Base-by-base conservation (phyloP, 2,797 vertebrate species). In the Fratercula arctica region DNA sequence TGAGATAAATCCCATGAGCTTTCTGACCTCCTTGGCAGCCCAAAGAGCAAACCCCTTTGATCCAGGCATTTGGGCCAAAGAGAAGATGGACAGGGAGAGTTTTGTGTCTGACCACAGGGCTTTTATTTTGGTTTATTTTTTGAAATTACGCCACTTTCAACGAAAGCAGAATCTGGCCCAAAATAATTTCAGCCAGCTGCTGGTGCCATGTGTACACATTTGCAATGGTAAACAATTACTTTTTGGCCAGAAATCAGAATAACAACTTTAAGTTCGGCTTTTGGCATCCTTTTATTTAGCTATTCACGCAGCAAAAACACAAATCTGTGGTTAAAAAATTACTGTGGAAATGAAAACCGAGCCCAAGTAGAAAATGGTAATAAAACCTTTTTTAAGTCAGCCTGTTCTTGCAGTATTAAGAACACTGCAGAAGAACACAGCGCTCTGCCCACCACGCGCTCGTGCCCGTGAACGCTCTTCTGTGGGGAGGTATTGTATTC, bases 351-450 rank as follows among this genome's bases (percentile, higher is more conserved):
- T n/a, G 16, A 41, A 94, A 61, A 61, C 0, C 0, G 3, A 70
- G 31, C 2, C 1, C 43, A 35, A 37, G 5, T 3, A 46, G 31
- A 14, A 11, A 43, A 77, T 74, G 51, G 66, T 2, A 67, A 16
- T 11, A 24, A 73, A 84, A 43, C 35, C 33, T 43, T 24, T 80
- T 45, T 43, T 5, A 63, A 41, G 56, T 7, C 25, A 70, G 35
- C 26, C 46, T 18, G 29, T 23, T 63, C 39, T 17, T 21, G 64
- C 14, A 61, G 6, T 57, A 48, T 10, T 14, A 31, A 59, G 61
- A 33, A 10, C 10, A 25, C 3, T 13, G 15, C n/a, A 28, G 2
- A 12, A 4, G 21, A 37, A 12, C 1, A 23, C 20, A 0, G 20
- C 56, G 57, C 61, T 41, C 51, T 74, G 75, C 16, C 46, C 46